Evolutionary conservation across 2,888 invertebrate genomes (phyloP).

Genomic region (Stratiomys singularior): DNA sequence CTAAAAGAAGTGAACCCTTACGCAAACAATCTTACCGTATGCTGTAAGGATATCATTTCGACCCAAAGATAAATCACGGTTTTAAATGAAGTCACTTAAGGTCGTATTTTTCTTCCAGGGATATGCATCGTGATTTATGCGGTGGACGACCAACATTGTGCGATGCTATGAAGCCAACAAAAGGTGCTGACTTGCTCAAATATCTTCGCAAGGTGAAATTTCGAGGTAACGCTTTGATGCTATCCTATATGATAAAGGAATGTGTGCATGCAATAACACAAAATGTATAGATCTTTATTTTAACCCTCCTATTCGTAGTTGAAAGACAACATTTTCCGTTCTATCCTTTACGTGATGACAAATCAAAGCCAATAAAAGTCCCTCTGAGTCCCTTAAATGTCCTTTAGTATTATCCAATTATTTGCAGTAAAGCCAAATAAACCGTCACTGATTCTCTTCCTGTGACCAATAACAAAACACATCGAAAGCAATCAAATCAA

Average conservation of each 20-base stretch:
- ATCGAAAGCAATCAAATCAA: no score
- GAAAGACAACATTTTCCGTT: not conserved
- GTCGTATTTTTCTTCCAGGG: conserved; percentile 67
- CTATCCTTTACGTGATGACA: not conserved
- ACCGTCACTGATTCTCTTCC: not conserved
- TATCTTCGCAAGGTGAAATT: conserved; percentile 89
- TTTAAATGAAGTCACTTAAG: not conserved
- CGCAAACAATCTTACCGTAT: no score
- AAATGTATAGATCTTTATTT: not conserved
- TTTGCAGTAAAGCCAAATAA: not conserved
- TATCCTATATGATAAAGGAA: not conserved
- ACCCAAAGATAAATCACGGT: not conserved
- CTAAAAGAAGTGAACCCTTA: no score
- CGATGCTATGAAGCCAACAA: conserved; percentile 88
- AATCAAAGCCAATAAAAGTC: not conserved
- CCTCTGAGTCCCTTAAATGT: not conserved
- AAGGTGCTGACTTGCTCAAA: conserved; percentile 84
- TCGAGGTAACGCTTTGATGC: conserved; percentile 71
- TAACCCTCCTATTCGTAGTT: not conserved
- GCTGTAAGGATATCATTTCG: not conserved
- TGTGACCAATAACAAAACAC: not conserved
- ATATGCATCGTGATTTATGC: conserved; percentile 88
- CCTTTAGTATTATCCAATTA: conserved; percentile 5
- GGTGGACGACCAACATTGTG: conserved; percentile 81
- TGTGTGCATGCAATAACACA: no score